Evolutionary conservation across 2,113 vertebrate species (phyloP).

Genomic region (Tauraco erythrolophus): DNA sequence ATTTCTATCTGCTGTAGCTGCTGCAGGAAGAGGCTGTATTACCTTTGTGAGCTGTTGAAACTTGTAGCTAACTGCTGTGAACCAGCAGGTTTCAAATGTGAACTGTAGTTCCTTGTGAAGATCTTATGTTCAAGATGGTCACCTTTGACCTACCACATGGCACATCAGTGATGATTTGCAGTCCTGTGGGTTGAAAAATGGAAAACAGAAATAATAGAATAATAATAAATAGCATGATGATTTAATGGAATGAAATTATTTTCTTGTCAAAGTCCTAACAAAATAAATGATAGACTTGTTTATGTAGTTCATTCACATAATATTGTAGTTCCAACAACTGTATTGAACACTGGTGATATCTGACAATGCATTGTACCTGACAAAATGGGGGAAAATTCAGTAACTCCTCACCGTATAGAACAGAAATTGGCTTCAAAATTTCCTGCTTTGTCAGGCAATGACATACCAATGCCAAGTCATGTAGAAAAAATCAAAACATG

Average conservation of each 20-base stretch:
- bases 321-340: neutral
- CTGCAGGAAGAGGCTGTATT: neutral
- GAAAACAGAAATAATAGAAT: neutral
- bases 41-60: constrained; percentile 24
- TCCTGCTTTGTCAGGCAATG: neutral
- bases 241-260: neutral
- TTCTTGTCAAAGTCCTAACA: neutral
- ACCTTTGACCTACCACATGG: constrained; percentile 11
- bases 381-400: neutral
- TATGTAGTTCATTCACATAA: neutral
- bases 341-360: neutral
- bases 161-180: neutral
- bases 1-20: constrained; percentile 30
- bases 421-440: neutral
- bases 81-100: constrained; percentile 44
- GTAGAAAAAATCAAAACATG: constrained; percentile 2
- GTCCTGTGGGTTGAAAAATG: neutral
- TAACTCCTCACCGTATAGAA: neutral
- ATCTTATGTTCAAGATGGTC: neutral
- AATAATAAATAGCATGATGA: neutral
- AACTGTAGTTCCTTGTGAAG: neutral
- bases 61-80: constrained; percentile 36
- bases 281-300: neutral
- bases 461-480: neutral
- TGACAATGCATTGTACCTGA: neutral